Conservation (phyloP, 2,797 vertebrate species). For the Alcedo quadribrachys region DNA sequence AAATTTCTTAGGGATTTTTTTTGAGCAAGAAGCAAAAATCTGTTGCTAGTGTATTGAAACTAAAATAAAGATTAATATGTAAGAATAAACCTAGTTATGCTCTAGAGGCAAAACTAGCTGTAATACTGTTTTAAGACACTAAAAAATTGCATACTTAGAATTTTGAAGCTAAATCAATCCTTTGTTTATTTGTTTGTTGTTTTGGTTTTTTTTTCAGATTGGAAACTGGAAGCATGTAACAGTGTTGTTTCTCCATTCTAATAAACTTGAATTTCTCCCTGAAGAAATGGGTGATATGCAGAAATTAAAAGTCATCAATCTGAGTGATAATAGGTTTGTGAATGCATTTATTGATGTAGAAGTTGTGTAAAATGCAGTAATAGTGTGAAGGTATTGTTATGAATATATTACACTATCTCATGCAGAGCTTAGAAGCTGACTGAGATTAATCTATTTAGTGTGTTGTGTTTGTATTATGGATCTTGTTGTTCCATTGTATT, state of each 20-base stretch:
- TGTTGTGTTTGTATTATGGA: background rate
- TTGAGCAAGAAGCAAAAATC: background rate
- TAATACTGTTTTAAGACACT: background rate
- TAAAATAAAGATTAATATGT: background rate
- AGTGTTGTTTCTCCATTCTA: constrained; percentile 95
- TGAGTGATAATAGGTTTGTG: constrained; percentile 93
- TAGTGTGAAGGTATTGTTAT: background rate
- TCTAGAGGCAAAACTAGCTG: background rate
- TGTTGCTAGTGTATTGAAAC: background rate
- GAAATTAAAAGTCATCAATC: constrained; percentile 96
- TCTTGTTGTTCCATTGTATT: background rate
- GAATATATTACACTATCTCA: background rate
- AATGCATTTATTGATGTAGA: constrained; percentile 33
- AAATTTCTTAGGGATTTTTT: background rate
- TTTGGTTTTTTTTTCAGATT: constrained; percentile 82
- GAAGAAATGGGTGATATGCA: constrained; percentile 99
- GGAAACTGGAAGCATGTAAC: constrained; percentile 93
- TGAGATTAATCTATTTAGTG: background rate
- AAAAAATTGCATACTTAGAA: background rate
- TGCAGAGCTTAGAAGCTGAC: background rate
- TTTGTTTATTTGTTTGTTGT: background rate
- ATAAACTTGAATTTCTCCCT: constrained; percentile 93
- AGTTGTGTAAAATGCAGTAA: background rate
- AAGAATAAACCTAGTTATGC: background rate
- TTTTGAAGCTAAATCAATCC: background rate